These are phyloP conservation scores for Chalcosyrphus nemorum DNA, from an alignment of 2,888 invertebrate genomes.

Conservation along the genomic window DNA sequence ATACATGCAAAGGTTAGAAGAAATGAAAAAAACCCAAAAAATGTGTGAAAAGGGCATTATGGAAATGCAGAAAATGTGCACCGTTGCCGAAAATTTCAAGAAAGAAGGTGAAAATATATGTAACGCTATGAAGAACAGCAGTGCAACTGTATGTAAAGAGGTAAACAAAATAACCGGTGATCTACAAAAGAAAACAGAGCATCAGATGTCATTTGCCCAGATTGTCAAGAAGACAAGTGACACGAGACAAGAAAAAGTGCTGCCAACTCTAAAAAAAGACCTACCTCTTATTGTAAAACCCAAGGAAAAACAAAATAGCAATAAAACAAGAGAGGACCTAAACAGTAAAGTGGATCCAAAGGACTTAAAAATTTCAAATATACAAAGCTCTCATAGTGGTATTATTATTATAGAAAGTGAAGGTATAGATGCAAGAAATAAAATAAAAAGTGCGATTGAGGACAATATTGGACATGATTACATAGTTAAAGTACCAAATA, in stretches of 20 bases:
- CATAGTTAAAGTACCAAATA: not conserved
- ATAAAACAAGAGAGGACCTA: no score
- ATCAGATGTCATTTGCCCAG: not conserved
- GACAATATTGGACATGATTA: not conserved
- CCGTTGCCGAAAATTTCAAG: not conserved
- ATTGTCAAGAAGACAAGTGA: not conserved
- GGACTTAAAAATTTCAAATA: not conserved
- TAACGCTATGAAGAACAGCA: not conserved
- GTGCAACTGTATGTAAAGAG: not conserved
- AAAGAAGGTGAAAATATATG: not conserved
- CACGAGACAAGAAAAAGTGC: not conserved
- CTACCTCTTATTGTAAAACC: no score
- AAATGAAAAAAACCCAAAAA: not conserved
- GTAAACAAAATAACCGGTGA: not conserved
- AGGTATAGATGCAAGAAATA: no score
- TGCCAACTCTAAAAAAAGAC: not conserved
- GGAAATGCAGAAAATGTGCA: slow-evolving; percentile 1
- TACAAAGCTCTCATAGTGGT: not conserved
- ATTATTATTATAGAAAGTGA: no score
- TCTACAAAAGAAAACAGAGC: not conserved
- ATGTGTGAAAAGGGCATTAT: not conserved
- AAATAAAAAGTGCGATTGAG: no score
- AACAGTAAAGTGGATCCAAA: not conserved
- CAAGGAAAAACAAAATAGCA: no score
- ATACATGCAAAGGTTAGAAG: no score